Conservation (phyloP, 2,113 vertebrate species). For the Pseudolaguvia tuberculata region DNA sequence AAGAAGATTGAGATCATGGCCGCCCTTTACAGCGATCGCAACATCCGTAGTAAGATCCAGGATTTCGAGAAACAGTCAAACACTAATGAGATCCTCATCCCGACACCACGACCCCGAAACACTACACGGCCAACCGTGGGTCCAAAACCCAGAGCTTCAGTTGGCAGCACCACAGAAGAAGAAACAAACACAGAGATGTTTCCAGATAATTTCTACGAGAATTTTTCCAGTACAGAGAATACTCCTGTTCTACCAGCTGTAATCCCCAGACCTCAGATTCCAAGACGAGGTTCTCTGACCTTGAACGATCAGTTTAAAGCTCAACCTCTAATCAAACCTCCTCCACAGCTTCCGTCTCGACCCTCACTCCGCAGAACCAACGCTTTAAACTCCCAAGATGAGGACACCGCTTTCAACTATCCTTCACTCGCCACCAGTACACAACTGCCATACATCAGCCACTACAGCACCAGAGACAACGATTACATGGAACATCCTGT, state of each 20-base stretch:
- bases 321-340: conserved; percentile 42
- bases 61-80: conserved; percentile 79
- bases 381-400: conserved; percentile 57
- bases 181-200: conserved; percentile 54
- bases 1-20: conserved; percentile 71
- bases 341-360: conserved; percentile 50
- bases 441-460: conserved; percentile 62
- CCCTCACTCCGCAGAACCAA: conserved; percentile 67
- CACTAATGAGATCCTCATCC: conserved; percentile 56
- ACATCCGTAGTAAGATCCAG: conserved; percentile 81
- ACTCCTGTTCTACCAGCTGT: conserved; percentile 60
- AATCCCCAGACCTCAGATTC: conserved; percentile 69
- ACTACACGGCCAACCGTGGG: conserved; percentile 64
- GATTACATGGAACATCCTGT: conserved; percentile 16
- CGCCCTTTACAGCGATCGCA: conserved; percentile 70
- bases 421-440: conserved; percentile 36
- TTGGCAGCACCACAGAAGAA: conserved; percentile 65
- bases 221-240: conserved; percentile 42
- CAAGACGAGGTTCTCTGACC: conserved; percentile 60
- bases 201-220: conserved; percentile 47
- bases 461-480: conserved; percentile 53
- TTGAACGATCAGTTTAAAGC: conserved; percentile 49
- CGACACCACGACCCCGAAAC: conserved; percentile 72
- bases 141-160: conserved; percentile 77
- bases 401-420: conserved; percentile 37